Conservation (phyloP, 1,140 invertebrate genomes). For the Neotoxoptera formosana region DNA sequence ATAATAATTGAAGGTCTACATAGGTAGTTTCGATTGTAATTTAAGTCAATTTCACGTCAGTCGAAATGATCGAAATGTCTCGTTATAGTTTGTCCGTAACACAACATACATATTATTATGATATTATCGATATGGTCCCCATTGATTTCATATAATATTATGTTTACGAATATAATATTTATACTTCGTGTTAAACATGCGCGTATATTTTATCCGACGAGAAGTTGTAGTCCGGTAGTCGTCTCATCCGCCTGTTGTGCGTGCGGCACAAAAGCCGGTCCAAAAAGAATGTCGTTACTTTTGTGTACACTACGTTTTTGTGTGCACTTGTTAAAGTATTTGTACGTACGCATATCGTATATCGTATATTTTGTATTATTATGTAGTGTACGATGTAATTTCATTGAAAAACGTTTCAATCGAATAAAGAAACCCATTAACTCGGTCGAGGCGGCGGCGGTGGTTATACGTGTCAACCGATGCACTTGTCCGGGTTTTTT, state of each 20-base stretch:
- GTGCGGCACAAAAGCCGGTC: neutral
- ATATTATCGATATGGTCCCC: no score
- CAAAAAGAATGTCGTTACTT: neutral
- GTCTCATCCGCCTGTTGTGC: neutral
- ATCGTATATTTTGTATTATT: neutral
- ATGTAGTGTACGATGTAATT: neutral
- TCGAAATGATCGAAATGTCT: no score
- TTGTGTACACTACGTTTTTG: neutral
- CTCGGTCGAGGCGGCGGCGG: neutral
- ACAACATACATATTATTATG: no score
- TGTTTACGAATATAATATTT: neutral
- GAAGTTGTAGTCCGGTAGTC: neutral
- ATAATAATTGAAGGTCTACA: no score
- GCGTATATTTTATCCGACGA: neutral
- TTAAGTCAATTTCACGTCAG: no score
- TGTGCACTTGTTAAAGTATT: neutral
- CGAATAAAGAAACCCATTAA: constrained; percentile 44
- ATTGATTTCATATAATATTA: no score
- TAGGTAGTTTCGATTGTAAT: no score
- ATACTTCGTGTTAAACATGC: neutral
- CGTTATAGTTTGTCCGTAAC: no score
- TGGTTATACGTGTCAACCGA: constrained; percentile 11
- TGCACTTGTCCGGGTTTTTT: constrained; percentile 31
- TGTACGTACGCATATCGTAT: neutral
- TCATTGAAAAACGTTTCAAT: constrained; percentile 31